A percentile compares a stretch with the other conserved stretches of the same genome.
These are phyloP conservation scores for Nannoperca australis DNA, from an alignment of 2,797 vertebrate genomes.

Conservation along the genomic window DNA sequence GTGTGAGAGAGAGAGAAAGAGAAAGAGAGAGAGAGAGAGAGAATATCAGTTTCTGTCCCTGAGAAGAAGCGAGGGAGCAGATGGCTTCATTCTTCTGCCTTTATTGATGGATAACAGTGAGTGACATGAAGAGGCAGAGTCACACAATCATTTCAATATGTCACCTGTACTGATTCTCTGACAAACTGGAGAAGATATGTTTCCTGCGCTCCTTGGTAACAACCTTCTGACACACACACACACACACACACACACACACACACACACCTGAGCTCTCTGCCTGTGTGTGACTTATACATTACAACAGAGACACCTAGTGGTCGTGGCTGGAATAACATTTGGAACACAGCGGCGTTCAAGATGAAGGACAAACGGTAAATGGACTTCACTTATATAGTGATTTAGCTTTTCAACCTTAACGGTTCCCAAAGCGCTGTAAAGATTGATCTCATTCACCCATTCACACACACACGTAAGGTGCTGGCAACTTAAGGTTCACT, in stretches of 20 bases:
- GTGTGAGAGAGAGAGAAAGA: background rate
- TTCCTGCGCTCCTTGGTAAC: conserved; percentile 41
- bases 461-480: no score
- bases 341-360: background rate
- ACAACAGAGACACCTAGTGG: conserved; percentile 78
- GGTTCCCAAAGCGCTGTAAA: no score
- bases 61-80: conserved; percentile 53
- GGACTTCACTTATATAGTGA: no score
- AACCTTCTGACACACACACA: conserved; percentile 45
- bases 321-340: fast-evolving
- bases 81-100: conserved; percentile 67
- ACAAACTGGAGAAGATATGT: conserved; percentile 53
- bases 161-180: conserved; percentile 66
- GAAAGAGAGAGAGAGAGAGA: background rate
- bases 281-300: background rate
- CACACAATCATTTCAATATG: conserved; percentile 75
- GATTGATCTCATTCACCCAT: no score
- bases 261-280: conserved; percentile 53
- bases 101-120: conserved; percentile 73
- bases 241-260: conserved; percentile 52
- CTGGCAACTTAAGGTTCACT: no score
- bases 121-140: conserved; percentile 69
- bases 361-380: background rate
- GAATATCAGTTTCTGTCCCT: conserved; percentile 38
- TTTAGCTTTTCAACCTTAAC: no score